These are phyloP conservation scores for Pholis gunnellus DNA, from an alignment of 2,113 vertebrate species.

Conservation along the genomic window DNA sequence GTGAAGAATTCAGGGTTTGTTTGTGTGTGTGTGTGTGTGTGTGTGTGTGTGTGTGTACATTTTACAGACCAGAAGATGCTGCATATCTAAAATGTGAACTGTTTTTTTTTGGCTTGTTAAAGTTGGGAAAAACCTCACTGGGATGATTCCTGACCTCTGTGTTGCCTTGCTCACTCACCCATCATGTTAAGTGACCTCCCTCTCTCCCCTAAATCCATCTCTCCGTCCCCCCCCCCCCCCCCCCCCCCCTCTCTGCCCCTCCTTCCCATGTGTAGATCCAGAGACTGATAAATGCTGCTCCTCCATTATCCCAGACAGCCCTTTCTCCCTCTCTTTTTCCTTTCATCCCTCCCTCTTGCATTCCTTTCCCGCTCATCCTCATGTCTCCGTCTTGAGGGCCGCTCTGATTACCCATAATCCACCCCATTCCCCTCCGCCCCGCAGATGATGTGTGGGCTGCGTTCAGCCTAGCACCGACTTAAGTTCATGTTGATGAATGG, in stretches of 20 bases:
- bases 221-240: constrained; percentile 22
- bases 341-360: constrained; percentile 58
- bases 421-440: constrained; percentile 37
- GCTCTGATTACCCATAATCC: constrained; percentile 72
- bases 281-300: constrained; percentile 74
- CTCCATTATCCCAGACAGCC: constrained; percentile 75
- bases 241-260: constrained; percentile 31
- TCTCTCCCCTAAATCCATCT: constrained; percentile 39
- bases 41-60: not conserved
- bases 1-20: not conserved
- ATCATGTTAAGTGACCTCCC: constrained; percentile 51
- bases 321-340: constrained; percentile 59
- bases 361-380: constrained; percentile 73
- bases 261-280: constrained; percentile 62
- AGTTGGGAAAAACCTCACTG: constrained; percentile 18
- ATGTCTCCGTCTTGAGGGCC: constrained; percentile 57
- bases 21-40: not conserved
- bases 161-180: constrained; percentile 67
- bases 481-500: constrained; percentile 62
- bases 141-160: constrained; percentile 49
- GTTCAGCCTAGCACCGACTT: constrained; percentile 44
- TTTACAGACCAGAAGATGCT: constrained; percentile 3
- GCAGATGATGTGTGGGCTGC: constrained; percentile 64
- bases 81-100: not conserved
- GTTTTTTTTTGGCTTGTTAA: constrained; percentile 48